These are phyloP conservation scores for Atethmia centrago DNA, from an alignment of 2,888 invertebrate genomes.

Conservation along the genomic window DNA sequence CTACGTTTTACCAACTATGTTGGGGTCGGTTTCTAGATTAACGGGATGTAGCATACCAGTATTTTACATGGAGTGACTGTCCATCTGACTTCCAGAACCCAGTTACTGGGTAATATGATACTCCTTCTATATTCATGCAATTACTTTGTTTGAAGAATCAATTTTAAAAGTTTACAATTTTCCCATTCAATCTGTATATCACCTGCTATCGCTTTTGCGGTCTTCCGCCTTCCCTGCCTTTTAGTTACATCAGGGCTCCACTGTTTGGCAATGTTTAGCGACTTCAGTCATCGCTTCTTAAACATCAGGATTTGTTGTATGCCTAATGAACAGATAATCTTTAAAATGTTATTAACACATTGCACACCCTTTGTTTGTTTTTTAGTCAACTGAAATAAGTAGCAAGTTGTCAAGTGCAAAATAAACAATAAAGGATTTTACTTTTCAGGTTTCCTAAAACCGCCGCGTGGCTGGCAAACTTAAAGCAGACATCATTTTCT, in stretches of 20 bases:
- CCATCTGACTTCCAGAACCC: background rate
- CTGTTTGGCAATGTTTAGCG: background rate
- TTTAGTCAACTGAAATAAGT: background rate
- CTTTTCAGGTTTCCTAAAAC: conserved; percentile 33
- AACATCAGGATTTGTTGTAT: background rate
- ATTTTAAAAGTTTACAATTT: background rate
- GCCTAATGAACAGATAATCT: background rate
- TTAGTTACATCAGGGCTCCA: background rate
- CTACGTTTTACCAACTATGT: background rate
- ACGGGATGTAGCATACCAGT: background rate
- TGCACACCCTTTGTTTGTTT: background rate
- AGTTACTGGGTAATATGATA: background rate
- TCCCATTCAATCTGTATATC: background rate
- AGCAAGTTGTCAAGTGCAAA: background rate
- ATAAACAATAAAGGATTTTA: background rate
- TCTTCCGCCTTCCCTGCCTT: background rate
- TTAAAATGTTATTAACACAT: background rate
- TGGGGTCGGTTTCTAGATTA: background rate
- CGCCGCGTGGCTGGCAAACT: conserved; percentile 16
- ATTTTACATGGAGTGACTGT: background rate
- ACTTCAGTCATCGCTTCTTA: background rate
- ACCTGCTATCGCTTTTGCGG: background rate
- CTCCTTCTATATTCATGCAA: background rate
- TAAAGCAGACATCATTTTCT: conserved; percentile 16
- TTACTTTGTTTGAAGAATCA: background rate